Base-by-base conservation (phyloP, 2,113 vertebrate species). In the Apus apus region DNA sequence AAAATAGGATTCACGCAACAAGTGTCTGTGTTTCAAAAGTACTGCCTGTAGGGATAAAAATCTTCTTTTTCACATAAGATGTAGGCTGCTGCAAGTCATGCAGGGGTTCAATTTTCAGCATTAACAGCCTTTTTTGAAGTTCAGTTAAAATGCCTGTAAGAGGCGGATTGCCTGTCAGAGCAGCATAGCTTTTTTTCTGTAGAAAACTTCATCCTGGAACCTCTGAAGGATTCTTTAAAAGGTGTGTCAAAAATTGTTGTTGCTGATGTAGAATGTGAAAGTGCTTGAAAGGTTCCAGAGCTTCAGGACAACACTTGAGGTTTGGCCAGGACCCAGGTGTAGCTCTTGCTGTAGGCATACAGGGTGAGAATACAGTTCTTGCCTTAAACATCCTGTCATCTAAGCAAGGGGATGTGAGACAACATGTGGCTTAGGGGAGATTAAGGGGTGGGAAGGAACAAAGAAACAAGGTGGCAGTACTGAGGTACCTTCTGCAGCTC, bases 351-450 rank as follows among this genome's bases (percentile, higher is more conserved):
- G 36, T 38, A 64, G 87, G 70, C 90, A 43, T 23, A 46, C 36
- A 56, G 78, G 64, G 26, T 61, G 67, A 80, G 72, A 90, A 25
- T 25, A 30, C 16, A 46, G 57, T 77, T 93, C 80, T 80, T 78
- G 80, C 36, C 32, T 93, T 83, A 71, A 94, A 58, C 83, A 90
- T 92, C 72, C 72, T 85, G 71, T 73, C 40, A 83, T 76, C 88
- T 57, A 58, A 77, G 92, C 45, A 64, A 73, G 38, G 92, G 83
- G 88, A 88, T 93, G 79, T 73, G 85, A 95, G 83, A 90, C 83
- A 74, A 43, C 75, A 54, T 58, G 90, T 86, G 88, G 54, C 13
- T 86, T 70, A 76, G 48, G 60, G 72, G 67, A 83, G 94, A 88
- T 93, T 54, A 83, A 78, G 43, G 51, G 60, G 34, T 51, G 58